A percentile compares a stretch with the other conserved stretches of the same genome.
These are phyloP conservation scores for Myiotriccus ornatus DNA, from an alignment of 2,797 vertebrate genomes.

Conservation along the genomic window DNA sequence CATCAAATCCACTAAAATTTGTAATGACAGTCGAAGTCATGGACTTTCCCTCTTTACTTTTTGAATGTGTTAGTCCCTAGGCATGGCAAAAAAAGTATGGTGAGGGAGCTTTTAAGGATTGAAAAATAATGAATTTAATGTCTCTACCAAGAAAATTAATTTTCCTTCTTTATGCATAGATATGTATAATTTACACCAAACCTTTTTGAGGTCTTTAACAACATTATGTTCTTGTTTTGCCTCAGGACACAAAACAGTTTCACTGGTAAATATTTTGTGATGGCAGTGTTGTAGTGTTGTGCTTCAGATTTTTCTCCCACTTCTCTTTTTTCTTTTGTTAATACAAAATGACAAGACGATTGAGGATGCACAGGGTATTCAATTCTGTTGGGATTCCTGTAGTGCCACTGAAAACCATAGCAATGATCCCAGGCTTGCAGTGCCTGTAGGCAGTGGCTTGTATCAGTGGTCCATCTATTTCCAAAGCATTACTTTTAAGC, in stretches of 20 bases:
- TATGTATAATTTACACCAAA: not conserved
- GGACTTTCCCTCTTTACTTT: not conserved
- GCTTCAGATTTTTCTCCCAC: not conserved
- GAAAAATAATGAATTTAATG: not conserved
- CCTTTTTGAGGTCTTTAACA: not conserved
- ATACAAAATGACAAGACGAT: not conserved
- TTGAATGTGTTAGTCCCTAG: not conserved
- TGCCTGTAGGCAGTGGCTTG: not conserved
- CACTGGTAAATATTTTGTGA: not conserved
- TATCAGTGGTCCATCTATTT: not conserved
- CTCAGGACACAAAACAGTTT: not conserved
- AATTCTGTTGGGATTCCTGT: not conserved
- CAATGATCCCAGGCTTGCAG: not conserved
- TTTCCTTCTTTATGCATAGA: not conserved
- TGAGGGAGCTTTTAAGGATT: not conserved
- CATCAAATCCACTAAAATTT: not conserved
- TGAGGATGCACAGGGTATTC: not conserved
- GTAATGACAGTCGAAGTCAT: not conserved
- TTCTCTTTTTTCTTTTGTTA: not conserved
- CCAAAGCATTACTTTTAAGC: not conserved
- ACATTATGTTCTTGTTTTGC: not conserved
- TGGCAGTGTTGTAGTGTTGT: not conserved
- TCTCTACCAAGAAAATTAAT: not conserved
- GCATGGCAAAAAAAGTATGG: not conserved
- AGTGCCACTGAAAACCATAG: not conserved